Conservation (phyloP, 64 coral and sea anemone species). For the Acropora tenuis region DNA sequence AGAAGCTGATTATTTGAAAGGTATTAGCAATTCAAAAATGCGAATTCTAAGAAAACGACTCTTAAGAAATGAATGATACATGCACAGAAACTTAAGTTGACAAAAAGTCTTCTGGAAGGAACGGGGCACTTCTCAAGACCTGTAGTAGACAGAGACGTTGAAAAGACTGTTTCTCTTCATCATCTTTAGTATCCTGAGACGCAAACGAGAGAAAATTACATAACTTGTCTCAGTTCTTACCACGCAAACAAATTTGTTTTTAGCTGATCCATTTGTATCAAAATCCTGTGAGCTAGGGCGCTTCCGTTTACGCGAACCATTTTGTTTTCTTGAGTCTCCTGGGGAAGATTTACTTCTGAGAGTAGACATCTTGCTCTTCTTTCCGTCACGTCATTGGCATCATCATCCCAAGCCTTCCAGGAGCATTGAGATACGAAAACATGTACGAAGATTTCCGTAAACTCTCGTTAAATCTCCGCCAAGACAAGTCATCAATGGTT, state of each 20-base stretch:
- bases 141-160: too few species aligned
- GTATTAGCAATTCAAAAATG: too few species aligned
- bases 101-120: too few species aligned
- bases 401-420: background rate
- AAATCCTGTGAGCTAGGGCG: slow-evolving; percentile 10
- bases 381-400: background rate
- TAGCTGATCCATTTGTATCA: slow-evolving; percentile 2
- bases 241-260: background rate
- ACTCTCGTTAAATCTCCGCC: background rate
- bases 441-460: background rate
- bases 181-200: too few species aligned
- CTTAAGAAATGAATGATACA: too few species aligned
- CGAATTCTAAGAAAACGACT: too few species aligned
- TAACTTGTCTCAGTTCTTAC: background rate
- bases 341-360: background rate
- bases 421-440: too few species aligned
- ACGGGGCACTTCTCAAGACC: too few species aligned
- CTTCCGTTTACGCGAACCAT: slow-evolving; percentile 44
- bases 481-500: slow-evolving; percentile 29
- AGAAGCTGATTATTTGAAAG: too few species aligned
- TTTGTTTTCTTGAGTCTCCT: slow-evolving; percentile 33
- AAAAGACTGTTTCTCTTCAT: too few species aligned
- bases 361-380: slow-evolving; percentile 5
- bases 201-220: background rate
- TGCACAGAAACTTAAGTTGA: too few species aligned